These are phyloP conservation scores for Ectemnius lituratus DNA, from an alignment of 2,888 invertebrate genomes.

Conservation along the genomic window DNA sequence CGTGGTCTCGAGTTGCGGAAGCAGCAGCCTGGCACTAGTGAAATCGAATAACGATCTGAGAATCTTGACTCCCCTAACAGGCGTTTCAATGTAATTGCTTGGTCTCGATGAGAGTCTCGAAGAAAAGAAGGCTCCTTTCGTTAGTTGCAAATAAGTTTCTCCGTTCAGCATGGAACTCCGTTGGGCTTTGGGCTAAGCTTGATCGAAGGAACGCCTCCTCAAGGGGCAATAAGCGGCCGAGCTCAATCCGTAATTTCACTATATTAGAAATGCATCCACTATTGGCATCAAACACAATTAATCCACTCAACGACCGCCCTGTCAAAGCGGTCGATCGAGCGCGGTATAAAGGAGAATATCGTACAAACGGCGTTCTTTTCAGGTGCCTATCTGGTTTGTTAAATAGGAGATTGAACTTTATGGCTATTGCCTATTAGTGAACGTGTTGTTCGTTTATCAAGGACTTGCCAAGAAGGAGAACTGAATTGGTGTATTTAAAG, in stretches of 20 bases:
- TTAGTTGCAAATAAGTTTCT: constrained; percentile 60
- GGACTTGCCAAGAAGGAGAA: not conserved
- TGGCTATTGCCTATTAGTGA: not conserved
- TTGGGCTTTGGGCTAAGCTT: constrained; percentile 47
- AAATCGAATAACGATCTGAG: constrained; percentile 60
- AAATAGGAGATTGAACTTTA: not conserved
- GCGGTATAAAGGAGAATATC: no score
- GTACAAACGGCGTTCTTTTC: no score
- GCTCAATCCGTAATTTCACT: constrained; percentile 45
- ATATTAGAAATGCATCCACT: constrained; percentile 23
- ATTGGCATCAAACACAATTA: not conserved
- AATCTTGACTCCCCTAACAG: constrained; percentile 54
- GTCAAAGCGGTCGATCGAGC: not conserved
- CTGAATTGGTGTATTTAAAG: constrained; percentile 29
- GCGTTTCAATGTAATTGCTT: constrained; percentile 55
- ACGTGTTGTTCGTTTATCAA: not conserved
- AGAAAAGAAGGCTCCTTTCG: constrained; percentile 57
- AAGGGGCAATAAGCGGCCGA: constrained; percentile 42
- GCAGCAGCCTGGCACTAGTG: constrained; percentile 16
- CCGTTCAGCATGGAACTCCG: constrained; percentile 52
- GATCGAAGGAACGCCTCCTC: constrained; percentile 52
- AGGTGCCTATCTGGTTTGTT: no score
- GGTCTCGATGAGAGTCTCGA: constrained; percentile 42
- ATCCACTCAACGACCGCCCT: not conserved
- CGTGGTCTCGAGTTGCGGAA: constrained; percentile 39